Percentiles rank a stretch among this genome's conserved stretches.
These are phyloP conservation scores for Meghimatium bilineatum DNA, from an alignment of 2,888 invertebrate species.

Conservation along the genomic window DNA sequence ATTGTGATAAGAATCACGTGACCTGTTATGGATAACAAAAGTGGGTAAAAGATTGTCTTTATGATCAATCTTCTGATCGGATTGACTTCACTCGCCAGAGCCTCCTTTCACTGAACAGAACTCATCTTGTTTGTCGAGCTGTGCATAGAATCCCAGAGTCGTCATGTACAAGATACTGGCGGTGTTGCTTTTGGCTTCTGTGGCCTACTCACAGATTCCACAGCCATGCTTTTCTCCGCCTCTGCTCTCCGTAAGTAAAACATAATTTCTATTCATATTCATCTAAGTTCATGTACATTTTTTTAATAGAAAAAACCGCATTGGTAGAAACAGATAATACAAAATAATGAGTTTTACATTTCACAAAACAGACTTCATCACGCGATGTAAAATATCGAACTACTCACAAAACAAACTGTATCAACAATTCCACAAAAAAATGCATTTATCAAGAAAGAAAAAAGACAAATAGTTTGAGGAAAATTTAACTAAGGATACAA, in stretches of 20 bases:
- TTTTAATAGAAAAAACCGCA: background rate
- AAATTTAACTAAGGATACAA: too few species aligned
- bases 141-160: background rate
- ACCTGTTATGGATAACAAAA: background rate
- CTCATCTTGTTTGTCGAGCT: constrained; percentile 18
- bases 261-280: background rate
- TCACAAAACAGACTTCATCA: too few species aligned
- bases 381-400: too few species aligned
- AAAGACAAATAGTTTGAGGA: too few species aligned
- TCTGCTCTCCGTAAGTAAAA: constrained; percentile 33
- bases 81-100: background rate
- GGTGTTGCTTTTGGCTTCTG: constrained; percentile 14
- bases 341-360: too few species aligned
- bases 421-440: too few species aligned
- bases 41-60: constrained; percentile 12
- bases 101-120: background rate
- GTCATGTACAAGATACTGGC: constrained; percentile 31
- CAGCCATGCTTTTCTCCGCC: constrained; percentile 41
- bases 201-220: constrained; percentile 25
- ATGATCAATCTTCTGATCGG: background rate
- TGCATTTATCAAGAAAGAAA: too few species aligned
- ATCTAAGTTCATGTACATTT: background rate
- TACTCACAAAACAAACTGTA: too few species aligned
- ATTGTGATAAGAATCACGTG: constrained; percentile 5
- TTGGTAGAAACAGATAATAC: too few species aligned